phyloP scores from a whole-genome alignment of 2,888 invertebrate genomes.

The Lasioglossum malachurum region DNA sequence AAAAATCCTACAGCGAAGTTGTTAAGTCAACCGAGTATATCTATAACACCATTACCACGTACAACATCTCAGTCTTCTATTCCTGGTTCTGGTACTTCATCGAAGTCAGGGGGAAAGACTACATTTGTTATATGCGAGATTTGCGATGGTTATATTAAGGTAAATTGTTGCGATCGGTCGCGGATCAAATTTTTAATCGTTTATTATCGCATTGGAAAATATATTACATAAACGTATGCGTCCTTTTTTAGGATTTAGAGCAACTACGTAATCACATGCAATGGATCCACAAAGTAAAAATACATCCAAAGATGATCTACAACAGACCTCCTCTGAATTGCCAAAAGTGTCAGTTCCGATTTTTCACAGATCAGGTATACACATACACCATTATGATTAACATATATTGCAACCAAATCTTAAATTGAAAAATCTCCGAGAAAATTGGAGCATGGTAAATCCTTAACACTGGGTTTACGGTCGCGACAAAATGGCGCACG shows the following conservation, averaged over 20 bases:
- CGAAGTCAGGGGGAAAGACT: conserved; percentile 88
- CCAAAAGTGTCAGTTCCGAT: conserved; percentile 97
- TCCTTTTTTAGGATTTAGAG: conserved; percentile 89
- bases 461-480: not conserved
- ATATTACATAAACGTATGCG: not conserved
- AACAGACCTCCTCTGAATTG: conserved; percentile 97
- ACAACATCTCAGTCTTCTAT: conserved; percentile 84
- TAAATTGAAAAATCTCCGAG: not conserved
- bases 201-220: not conserved
- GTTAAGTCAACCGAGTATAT: conserved; percentile 94
- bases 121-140: conserved; percentile 98
- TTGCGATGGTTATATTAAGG: conserved; percentile 97
- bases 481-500: no score
- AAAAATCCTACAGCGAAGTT: conserved; percentile 85
- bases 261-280: conserved; percentile 98
- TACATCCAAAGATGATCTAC: conserved; percentile 98
- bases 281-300: conserved; percentile 98
- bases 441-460: not conserved
- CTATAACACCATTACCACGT: conserved; percentile 94
- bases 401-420: not conserved
- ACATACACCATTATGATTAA: conserved; percentile 10
- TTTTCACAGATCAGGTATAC: conserved; percentile 93
- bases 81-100: conserved; percentile 82
- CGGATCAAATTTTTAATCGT: not conserved
- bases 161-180: conserved; percentile 62